A percentile compares a stretch with the other conserved stretches of the same genome.
Evolutionary conservation across 1,140 invertebrate species (phyloP).

Genomic region (Elysia chlorotica): DNA sequence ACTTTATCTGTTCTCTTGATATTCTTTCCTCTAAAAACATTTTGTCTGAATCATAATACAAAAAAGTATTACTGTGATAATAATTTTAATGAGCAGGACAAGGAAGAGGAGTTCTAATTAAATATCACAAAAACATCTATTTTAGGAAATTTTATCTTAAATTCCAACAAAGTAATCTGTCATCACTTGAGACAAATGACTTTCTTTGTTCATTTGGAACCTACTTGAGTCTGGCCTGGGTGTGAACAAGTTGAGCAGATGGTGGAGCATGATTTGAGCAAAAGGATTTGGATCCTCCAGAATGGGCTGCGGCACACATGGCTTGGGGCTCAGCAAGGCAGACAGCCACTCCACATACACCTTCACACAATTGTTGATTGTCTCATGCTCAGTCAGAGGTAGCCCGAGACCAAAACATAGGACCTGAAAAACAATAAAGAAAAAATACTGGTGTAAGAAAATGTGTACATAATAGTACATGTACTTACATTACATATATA

Average conservation of each 20-base stretch:
- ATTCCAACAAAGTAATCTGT: not conserved
- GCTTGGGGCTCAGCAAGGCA: constrained; percentile 76
- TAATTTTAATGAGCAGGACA: no score
- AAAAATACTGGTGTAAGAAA: no score
- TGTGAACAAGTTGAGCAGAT: constrained; percentile 94
- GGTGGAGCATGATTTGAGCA: constrained; percentile 87
- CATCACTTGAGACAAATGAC: no score
- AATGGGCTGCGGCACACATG: constrained; percentile 80
- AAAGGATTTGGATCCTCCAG: constrained; percentile 89
- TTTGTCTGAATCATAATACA: no score
- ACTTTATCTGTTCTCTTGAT: no score
- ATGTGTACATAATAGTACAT: no score
- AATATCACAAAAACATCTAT: no score
- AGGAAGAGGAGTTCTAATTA: no score
- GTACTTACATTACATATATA: no score
- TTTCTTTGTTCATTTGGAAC: no score
- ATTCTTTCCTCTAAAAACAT: no score
- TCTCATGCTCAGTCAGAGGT: constrained; percentile 88
- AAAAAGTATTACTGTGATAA: no score
- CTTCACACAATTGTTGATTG: constrained; percentile 93
- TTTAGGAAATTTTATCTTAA: not conserved
- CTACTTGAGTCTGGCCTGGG: constrained; percentile 69
- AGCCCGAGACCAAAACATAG: constrained; percentile 91
- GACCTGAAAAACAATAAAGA: constrained; percentile 65
- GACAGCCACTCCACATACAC: constrained; percentile 97